Evolutionary conservation across 2,797 vertebrate genomes (phyloP), one percentile per base, ranked within the genome.

Genomic region (Carduelis carduelis): DNA sequence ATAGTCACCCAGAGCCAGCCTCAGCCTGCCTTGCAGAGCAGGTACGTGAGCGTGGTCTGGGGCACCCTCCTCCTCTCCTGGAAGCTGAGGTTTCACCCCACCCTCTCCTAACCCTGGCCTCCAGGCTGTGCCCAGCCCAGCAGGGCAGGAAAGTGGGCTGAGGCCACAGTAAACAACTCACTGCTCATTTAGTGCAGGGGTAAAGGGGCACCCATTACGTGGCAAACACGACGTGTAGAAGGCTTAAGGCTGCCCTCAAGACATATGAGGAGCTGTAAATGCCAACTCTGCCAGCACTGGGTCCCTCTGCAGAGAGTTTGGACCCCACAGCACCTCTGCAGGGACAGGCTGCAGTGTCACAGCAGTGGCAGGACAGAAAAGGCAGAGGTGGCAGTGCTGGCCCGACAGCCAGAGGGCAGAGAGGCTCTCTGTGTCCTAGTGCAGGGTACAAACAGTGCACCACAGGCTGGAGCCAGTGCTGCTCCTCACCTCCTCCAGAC

Each of bases 1-100:
- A 95, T 26, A 92, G 71, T 28, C 94, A 90, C 79, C 84, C 91
- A 65, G n/a, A 92, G 55, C 60, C 92, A 88, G 91, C 72, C 84
- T 68, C 69, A 65, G 69, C 76, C 76, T 88, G 95, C 82, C 87
- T 94, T 53, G 92, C 89, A 91, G 65, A 94, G 86, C 95, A 80
- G 84, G 92, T 96, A 87, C 0, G 7, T 83, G 89, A 92, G 18
- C 43, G 1, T 5, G 68, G 81, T 89, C 90, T 22, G 6, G 41
- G 77, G 66, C 74, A 89, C 47, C 77, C 60, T 50, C 50, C 75
- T 87, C 41, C 76, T 66, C 68, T 43, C 11, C n/a, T 77, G 86
- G 78, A 87, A 87, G 86, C 83, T 57, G 90, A 90, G 81, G 87
- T 87, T 94, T 76, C 87, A 92, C 71, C 65, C 47, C 79, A 30